Percentiles rank a stretch among this genome's conserved stretches.
Conservation (phyloP, 2,888 invertebrate genomes). For the Hemithea aestivaria region DNA sequence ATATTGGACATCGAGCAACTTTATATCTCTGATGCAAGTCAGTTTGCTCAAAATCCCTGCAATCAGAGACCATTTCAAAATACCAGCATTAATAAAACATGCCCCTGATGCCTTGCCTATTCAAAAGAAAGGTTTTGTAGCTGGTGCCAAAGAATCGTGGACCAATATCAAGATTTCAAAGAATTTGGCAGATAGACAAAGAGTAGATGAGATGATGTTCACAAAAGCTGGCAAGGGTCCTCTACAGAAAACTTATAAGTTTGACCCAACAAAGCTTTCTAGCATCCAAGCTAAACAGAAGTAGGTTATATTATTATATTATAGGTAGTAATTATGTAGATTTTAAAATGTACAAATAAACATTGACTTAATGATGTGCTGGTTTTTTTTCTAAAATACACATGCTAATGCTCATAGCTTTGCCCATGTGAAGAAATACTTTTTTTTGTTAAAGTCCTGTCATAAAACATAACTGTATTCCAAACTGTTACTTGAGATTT, state of each 20-base stretch:
- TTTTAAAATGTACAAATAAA: constrained; percentile 40
- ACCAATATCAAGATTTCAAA: constrained; percentile 88
- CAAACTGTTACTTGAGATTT: no score
- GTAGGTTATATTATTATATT: constrained; percentile 51
- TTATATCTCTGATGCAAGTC: constrained; percentile 90
- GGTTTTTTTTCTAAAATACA: background rate
- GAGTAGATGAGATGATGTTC: constrained; percentile 88
- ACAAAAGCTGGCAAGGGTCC: constrained; percentile 92
- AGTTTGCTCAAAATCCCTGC: constrained; percentile 85
- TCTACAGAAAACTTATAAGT: constrained; percentile 90
- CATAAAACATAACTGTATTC: no score
- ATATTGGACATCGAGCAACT: constrained; percentile 94
- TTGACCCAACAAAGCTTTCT: constrained; percentile 85
- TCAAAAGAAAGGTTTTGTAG: constrained; percentile 87
- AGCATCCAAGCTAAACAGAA: constrained; percentile 78
- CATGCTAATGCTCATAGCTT: no score
- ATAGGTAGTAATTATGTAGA: constrained; percentile 36
- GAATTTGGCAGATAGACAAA: constrained; percentile 87
- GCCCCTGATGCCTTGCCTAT: constrained; percentile 78
- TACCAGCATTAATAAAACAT: constrained; percentile 81
- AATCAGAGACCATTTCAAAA: constrained; percentile 87
- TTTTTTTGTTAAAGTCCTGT: no score
- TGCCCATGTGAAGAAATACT: no score
- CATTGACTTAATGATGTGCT: constrained; percentile 39
- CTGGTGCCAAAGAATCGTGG: constrained; percentile 90